phyloP scores from a whole-genome alignment of 1,140 invertebrate species.

The Physella acuta region DNA sequence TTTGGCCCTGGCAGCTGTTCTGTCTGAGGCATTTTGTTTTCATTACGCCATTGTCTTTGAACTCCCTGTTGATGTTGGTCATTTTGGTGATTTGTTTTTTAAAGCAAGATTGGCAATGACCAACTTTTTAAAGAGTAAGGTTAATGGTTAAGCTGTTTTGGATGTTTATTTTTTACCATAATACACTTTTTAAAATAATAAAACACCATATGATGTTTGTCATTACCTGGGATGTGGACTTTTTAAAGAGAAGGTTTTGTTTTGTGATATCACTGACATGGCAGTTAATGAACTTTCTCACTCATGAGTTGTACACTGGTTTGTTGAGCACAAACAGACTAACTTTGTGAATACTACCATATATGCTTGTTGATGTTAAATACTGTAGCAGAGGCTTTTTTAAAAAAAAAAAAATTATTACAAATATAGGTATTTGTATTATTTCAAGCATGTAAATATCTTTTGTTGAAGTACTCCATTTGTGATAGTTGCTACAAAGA shows the following conservation, averaged over 20 bases:
- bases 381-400: background rate
- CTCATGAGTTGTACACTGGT: background rate
- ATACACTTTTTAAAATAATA: background rate
- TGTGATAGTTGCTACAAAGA: too few relatives aligned
- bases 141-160: background rate
- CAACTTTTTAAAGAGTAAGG: background rate
- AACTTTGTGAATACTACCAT: background rate
- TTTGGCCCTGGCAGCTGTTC: slow-evolving; percentile 15
- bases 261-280: slow-evolving; percentile 24
- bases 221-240: background rate
- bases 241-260: background rate
- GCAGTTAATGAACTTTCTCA: background rate
- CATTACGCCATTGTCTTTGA: slow-evolving; percentile 22
- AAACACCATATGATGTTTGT: background rate
- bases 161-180: background rate
- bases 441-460: too few relatives aligned
- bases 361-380: background rate
- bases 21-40: slow-evolving; percentile 10
- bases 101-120: background rate
- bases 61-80: slow-evolving; percentile 3
- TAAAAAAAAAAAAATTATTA: too few relatives aligned
- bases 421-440: too few relatives aligned
- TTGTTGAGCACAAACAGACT: background rate
- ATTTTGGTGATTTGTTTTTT: background rate
- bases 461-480: too few relatives aligned